A percentile compares a stretch with the other conserved stretches of the same genome.
phyloP scores from a whole-genome alignment of 1,140 invertebrate genomes.

The Bombus superbus region DNA sequence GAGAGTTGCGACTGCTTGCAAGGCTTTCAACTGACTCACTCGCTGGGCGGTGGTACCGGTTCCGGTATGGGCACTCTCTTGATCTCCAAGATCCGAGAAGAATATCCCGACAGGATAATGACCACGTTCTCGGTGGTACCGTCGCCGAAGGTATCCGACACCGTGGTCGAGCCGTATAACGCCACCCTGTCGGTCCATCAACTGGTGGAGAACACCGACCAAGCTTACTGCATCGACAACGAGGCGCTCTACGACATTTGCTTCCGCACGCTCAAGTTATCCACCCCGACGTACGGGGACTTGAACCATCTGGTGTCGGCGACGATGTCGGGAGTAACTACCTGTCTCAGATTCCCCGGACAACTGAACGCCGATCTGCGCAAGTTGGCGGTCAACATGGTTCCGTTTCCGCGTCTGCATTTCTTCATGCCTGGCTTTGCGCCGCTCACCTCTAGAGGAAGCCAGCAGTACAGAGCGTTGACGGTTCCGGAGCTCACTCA shows the following conservation, averaged over 20 bases:
- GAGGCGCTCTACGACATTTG: constrained; percentile 92
- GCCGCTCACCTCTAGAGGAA: constrained; percentile 93
- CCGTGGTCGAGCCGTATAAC: constrained; percentile 91
- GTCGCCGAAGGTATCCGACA: constrained; percentile 92
- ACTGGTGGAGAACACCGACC: constrained; percentile 91
- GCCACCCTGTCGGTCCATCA: constrained; percentile 91
- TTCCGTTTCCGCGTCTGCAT: constrained; percentile 95
- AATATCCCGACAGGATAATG: constrained; percentile 97
- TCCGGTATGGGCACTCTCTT: constrained; percentile 94
- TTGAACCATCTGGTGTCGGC: constrained; percentile 91
- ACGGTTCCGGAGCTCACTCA: constrained; percentile 95
- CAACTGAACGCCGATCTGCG: constrained; percentile 95
- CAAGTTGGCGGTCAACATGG: constrained; percentile 98
- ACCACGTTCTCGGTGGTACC: constrained; percentile 96
- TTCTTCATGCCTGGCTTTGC: constrained; percentile 98
- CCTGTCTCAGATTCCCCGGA: constrained; percentile 88
- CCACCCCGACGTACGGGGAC: constrained; percentile 91
- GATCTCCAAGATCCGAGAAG: constrained; percentile 93
- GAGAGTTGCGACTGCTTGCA: constrained; percentile 95
- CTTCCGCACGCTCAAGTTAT: constrained; percentile 88
- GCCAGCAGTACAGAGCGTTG: constrained; percentile 92
- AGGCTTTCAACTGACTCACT: constrained; percentile 94
- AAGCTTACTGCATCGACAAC: constrained; percentile 93
- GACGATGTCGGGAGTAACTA: constrained; percentile 91
- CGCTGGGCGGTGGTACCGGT: constrained; percentile 93